A percentile compares a stretch with the other conserved stretches of the same genome.
These are phyloP conservation scores for Meandrusa payeni DNA, from an alignment of 2,888 invertebrate genomes.

Conservation along the genomic window DNA sequence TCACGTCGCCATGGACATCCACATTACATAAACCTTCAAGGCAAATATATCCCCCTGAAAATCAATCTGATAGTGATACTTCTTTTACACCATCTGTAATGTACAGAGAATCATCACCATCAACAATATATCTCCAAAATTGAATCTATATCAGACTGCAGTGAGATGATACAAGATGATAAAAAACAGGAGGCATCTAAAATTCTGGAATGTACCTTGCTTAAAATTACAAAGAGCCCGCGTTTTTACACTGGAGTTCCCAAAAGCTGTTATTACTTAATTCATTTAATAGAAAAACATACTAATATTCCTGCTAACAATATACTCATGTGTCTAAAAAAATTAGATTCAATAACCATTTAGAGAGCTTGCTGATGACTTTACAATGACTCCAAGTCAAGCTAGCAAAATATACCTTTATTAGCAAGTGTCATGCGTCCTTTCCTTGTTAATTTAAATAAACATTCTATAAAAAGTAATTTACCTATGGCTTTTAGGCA, in stretches of 20 bases:
- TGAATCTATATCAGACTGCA: slow-evolving; percentile 29
- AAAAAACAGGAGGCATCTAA: slow-evolving; percentile 26
- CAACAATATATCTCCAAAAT: slow-evolving; percentile 25
- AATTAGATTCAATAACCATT: slow-evolving; percentile 26
- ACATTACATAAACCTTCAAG: background rate
- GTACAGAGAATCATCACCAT: slow-evolving; percentile 21
- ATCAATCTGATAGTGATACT: slow-evolving; percentile 24
- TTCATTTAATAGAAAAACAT: slow-evolving; percentile 19
- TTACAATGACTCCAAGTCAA: slow-evolving; percentile 15
- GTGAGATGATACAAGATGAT: slow-evolving; percentile 27
- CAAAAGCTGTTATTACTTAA: slow-evolving; percentile 22
- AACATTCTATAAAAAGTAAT: slow-evolving; percentile 23
- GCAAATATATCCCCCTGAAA: background rate
- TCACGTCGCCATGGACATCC: slow-evolving; percentile 1
- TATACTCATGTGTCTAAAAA: slow-evolving; percentile 27
- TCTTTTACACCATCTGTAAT: slow-evolving; percentile 26
- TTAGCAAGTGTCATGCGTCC: slow-evolving; percentile 30
- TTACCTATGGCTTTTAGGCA: slow-evolving; percentile 37
- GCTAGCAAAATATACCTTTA: slow-evolving; percentile 27
- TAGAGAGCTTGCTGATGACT: slow-evolving; percentile 26
- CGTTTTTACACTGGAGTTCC: slow-evolving; percentile 22
- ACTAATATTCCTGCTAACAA: slow-evolving; percentile 18
- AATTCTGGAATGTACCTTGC: slow-evolving; percentile 23
- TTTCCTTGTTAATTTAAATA: slow-evolving; percentile 30
- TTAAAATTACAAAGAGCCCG: slow-evolving; percentile 20